Percentiles rank a stretch among this genome's conserved stretches.
Evolutionary conservation across 2,888 invertebrate species (phyloP).

Genomic region (Dryobota labecula): DNA sequence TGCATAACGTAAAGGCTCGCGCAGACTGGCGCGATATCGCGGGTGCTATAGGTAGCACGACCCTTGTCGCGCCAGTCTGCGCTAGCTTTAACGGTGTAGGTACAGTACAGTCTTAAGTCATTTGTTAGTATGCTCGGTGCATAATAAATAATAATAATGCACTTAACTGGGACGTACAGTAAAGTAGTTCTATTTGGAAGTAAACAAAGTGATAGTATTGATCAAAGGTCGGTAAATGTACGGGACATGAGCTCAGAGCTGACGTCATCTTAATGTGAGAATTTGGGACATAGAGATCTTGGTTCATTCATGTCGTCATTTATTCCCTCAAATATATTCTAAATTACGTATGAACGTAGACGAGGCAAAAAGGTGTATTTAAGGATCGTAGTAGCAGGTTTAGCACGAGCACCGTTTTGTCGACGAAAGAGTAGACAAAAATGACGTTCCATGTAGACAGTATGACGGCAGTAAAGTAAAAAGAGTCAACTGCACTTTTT

Average conservation of each 20-base stretch:
- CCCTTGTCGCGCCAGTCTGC: too few relatives aligned
- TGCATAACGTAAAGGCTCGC: constrained; percentile 29
- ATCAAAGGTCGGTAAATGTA: background rate
- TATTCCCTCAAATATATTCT: background rate
- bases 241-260: background rate
- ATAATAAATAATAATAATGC: constrained; percentile 48
- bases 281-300: background rate
- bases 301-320: background rate
- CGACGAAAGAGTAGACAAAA: too few relatives aligned
- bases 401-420: too few relatives aligned
- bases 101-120: constrained; percentile 16
- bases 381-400: too few relatives aligned
- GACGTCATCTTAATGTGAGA: background rate
- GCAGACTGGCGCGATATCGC: too few relatives aligned
- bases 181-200: background rate
- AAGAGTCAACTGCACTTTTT: too few relatives aligned
- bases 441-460: too few relatives aligned
- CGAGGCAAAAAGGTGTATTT: too few relatives aligned
- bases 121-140: constrained; percentile 36
- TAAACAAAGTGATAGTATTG: constrained; percentile 5
- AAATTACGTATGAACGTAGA: background rate
- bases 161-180: constrained; percentile 15
- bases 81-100: too few relatives aligned
- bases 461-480: too few relatives aligned
- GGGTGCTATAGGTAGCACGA: too few relatives aligned